Percentiles rank a stretch among this genome's conserved stretches.
Evolutionary conservation across 2,113 vertebrate species (phyloP).

Genomic region (Taxidea taxus): DNA sequence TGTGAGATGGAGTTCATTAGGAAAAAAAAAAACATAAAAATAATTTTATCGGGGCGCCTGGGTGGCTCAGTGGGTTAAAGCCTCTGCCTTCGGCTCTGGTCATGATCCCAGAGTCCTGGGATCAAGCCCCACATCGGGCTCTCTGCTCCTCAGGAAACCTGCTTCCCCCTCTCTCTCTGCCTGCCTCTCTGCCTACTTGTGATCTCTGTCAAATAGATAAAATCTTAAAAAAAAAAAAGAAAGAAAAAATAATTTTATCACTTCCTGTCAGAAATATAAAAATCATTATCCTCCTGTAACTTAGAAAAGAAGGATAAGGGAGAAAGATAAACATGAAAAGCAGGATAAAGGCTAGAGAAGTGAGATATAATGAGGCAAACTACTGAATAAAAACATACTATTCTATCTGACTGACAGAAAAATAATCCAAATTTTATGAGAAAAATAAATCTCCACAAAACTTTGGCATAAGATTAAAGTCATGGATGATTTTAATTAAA

Average conservation of each 20-base stretch:
- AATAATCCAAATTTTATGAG: constrained; percentile 26
- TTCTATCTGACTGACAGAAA: neutral
- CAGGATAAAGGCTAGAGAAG: neutral
- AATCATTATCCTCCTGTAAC: neutral
- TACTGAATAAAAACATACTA: neutral
- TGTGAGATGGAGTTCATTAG: neutral
- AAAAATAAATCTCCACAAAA: constrained; percentile 42
- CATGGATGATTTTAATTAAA: constrained; percentile 16
- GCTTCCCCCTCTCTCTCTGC: no score
- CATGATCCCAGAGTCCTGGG: no score
- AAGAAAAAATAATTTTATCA: neutral
- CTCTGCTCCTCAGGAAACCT: no score
- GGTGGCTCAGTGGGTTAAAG: no score
- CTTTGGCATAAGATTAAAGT: constrained; percentile 22
- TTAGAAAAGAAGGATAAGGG: neutral
- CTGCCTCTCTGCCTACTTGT: no score
- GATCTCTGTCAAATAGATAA: no score
- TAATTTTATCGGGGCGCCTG: neutral
- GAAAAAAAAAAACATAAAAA: neutral
- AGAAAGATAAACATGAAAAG: neutral
- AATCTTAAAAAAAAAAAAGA: no score
- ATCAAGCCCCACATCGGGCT: no score
- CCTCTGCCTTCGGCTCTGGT: no score
- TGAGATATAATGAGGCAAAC: neutral
- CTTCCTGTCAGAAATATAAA: neutral